Conservation (phyloP, 2,113 vertebrate species). For the Coreoperca whiteheadi region DNA sequence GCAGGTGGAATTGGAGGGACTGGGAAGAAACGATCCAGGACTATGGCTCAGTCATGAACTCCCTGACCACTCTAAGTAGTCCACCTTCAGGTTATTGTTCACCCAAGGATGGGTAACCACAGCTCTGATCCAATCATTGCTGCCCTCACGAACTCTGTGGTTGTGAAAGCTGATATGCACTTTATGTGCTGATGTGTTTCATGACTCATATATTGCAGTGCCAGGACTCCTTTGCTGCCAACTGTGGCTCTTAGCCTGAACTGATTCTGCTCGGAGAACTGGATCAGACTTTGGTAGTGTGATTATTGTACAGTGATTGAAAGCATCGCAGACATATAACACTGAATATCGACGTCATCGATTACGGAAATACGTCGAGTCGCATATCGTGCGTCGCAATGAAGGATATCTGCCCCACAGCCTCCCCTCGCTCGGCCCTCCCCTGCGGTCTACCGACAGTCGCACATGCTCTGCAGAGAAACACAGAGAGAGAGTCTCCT, state of each 20-base stretch:
- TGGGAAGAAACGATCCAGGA: not conserved
- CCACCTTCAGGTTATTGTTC: not conserved
- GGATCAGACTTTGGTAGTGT: not conserved
- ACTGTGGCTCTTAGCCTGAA: not conserved
- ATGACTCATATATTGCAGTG: not conserved
- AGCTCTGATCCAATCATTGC: not conserved
- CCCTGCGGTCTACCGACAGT: no score
- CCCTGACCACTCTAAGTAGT: not conserved
- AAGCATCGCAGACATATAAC: no score
- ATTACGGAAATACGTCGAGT: no score
- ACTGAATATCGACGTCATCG: no score
- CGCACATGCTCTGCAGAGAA: no score
- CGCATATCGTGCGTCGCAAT: no score
- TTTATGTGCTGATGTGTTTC: constrained; percentile 6
- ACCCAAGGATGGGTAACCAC: not conserved
- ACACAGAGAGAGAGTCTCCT: no score
- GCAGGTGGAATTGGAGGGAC: not conserved
- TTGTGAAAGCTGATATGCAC: constrained; percentile 9
- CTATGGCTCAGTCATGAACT: constrained; percentile 8
- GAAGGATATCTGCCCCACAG: no score
- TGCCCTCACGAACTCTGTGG: not conserved
- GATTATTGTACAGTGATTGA: not conserved
- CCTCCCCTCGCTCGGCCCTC: no score
- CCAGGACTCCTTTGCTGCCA: not conserved
- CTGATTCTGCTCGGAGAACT: not conserved